phyloP scores from a whole-genome alignment of 2,888 invertebrate genomes.

The Neuroscelio doddi region DNA sequence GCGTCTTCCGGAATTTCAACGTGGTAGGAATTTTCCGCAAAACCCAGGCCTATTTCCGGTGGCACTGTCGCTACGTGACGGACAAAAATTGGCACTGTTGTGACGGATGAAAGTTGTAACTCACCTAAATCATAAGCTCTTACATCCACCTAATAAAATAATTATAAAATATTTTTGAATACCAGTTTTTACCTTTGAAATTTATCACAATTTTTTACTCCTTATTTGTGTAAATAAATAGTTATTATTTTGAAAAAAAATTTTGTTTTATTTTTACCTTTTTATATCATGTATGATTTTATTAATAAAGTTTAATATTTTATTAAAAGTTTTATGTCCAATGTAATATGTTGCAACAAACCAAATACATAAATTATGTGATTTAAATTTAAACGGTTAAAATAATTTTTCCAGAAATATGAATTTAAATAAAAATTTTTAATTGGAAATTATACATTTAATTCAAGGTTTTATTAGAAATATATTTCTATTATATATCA shows the following conservation, averaged over 20 bases:
- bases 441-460: too few relatives aligned
- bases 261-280: too few relatives aligned
- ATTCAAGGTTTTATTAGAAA: too few relatives aligned
- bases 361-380: too few relatives aligned
- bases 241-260: neutral
- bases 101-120: slow-evolving; percentile 86
- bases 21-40: slow-evolving; percentile 89
- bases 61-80: slow-evolving; percentile 84
- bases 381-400: too few relatives aligned
- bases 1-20: slow-evolving; percentile 88
- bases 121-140: slow-evolving; percentile 90
- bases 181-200: neutral
- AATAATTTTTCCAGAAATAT: too few relatives aligned
- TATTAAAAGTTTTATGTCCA: too few relatives aligned
- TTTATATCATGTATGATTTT: too few relatives aligned
- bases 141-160: slow-evolving; percentile 65
- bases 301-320: too few relatives aligned
- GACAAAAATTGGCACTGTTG: slow-evolving; percentile 87
- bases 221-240: neutral
- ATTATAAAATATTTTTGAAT: slow-evolving; percentile 9
- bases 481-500: too few relatives aligned
- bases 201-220: neutral
- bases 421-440: too few relatives aligned
- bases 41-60: slow-evolving; percentile 85
- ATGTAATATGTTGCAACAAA: too few relatives aligned